Evolutionary conservation across 2,797 vertebrate species (phyloP).

Genomic region (Micrastur ruficollis): DNA sequence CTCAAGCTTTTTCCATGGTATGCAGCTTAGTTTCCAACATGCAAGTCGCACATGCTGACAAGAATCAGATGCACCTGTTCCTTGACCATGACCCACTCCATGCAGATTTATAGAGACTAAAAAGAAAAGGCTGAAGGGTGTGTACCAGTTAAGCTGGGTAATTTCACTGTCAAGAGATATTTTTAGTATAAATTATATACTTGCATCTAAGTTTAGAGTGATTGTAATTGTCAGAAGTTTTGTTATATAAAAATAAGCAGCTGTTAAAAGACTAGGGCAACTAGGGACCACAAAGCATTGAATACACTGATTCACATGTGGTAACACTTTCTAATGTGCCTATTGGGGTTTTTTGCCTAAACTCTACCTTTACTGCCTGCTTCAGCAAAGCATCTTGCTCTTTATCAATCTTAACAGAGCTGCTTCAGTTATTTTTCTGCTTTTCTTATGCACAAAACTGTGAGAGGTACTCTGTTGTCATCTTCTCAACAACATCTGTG

Average conservation of each 20-base stretch:
- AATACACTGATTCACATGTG: not conserved
- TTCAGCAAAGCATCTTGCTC: not conserved
- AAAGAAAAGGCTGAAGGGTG: not conserved
- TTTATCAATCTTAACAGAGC: not conserved
- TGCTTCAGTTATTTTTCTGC: not conserved
- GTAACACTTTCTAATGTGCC: not conserved
- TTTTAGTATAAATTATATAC: constrained; percentile 17
- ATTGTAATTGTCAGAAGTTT: constrained; percentile 41
- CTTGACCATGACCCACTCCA: not conserved
- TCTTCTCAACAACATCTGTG: not conserved
- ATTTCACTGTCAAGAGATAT: not conserved
- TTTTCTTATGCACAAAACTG: not conserved
- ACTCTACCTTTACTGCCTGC: not conserved
- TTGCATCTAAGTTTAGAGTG: constrained; percentile 22
- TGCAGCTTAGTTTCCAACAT: not conserved
- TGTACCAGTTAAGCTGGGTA: not conserved
- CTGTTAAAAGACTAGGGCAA: constrained; percentile 3
- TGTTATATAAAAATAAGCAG: constrained; percentile 29
- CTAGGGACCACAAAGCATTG: not conserved
- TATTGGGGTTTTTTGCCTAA: not conserved
- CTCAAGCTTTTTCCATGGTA: not conserved
- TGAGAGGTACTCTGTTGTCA: not conserved
- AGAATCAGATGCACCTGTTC: constrained; percentile 26
- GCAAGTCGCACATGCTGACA: not conserved
- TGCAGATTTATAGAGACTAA: not conserved